These are phyloP conservation scores for Phylloscopus collybita DNA, from an alignment of 2,797 vertebrate genomes.

Conservation along the genomic window DNA sequence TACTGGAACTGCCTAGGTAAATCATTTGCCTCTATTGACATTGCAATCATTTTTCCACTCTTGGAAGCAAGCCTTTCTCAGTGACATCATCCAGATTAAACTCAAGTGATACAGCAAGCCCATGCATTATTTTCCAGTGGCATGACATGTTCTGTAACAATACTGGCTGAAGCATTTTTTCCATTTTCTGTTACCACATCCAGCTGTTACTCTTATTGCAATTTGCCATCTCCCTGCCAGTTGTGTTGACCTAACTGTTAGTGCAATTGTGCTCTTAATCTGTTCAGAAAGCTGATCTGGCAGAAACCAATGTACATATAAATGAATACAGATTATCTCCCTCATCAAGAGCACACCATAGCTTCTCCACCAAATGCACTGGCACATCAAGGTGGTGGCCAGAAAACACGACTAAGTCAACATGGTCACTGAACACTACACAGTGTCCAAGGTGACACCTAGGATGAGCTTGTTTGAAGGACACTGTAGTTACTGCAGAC, in stretches of 20 bases:
- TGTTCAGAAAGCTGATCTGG: background rate
- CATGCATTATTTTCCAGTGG: conserved; percentile 23
- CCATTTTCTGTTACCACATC: background rate
- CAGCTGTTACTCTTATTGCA: conserved; percentile 6
- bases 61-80: conserved; percentile 22
- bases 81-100: conserved; percentile 32
- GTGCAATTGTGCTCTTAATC: background rate
- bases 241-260: background rate
- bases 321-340: background rate
- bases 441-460: background rate
- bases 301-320: background rate
- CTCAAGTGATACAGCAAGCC: background rate
- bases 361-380: background rate
- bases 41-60: conserved; percentile 1
- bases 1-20: conserved; percentile 17
- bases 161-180: conserved; percentile 8
- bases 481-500: background rate
- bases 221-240: background rate
- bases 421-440: background rate
- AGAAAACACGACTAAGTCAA: background rate
- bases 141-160: background rate
- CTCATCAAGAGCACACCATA: background rate
- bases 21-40: conserved; percentile 27
- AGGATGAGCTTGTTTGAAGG: background rate
- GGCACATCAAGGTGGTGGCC: background rate